Evolutionary conservation across 2,797 vertebrate species (phyloP), one percentile per base, ranked within the genome.

Genomic region (Gila robusta): DNA sequence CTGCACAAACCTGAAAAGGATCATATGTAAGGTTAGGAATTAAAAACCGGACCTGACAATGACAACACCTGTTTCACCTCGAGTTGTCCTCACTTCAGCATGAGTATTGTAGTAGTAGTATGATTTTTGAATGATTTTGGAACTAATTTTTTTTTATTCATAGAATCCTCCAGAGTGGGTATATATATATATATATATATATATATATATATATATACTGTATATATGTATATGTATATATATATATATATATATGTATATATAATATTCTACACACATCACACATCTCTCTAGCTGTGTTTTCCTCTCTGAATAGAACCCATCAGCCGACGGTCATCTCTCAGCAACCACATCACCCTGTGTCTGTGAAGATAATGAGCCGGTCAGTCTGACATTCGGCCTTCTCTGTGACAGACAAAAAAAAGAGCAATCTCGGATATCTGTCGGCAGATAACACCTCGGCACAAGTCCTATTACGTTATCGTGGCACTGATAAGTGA

Each of bases 301-400:
- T 77, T 81, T 76, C 70, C 62, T 69, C 32, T 52, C 74, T 69
- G 77, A 87, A 86, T 59, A 74, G 21, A 77, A 35, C 37, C 69
- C 85, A 81, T 88, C 72, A 73, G 54, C 73, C 41, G 26, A 35
- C 52, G 49, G 26, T 52, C 74, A 62, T 39, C 79, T 79, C 64
- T 81, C 70, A 56, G 72, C 82, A 66, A 59, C 54, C 88, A 59
- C 79, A 71, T 76, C 79, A 74, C 23, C 81, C 79, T 21, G 62
- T 47, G 10, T 83, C 87, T 67, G 80, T 69, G 35, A 76, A 85
- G 85, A 89, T 89, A 82, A 67, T 49, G 35, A 87, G 79, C 49
- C 5, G n/a, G 47, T 21, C 62, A 83, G 56, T 62, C 56, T n/a
- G 47, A 85, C 71, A 47, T 83, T 70, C 35, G 14, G 37, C 41